Conservation (phyloP, 2,113 vertebrate species). For the Thinocorus orbignyianus region DNA sequence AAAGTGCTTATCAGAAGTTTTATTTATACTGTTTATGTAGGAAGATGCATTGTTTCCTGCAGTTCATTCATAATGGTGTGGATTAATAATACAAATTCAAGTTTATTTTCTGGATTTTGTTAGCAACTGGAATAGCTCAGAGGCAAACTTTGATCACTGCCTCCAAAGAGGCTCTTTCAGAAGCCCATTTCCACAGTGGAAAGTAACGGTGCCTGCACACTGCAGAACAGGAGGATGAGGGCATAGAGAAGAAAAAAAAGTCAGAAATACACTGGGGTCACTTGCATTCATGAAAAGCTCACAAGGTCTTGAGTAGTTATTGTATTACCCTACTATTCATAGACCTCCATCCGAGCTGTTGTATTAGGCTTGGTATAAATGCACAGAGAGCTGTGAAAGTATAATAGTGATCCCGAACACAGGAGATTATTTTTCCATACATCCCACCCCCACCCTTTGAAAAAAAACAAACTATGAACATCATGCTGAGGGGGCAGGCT, state of each 20-base stretch:
- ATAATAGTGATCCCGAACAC: neutral
- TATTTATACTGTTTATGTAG: slow-evolving; percentile 25
- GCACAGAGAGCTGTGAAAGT: neutral
- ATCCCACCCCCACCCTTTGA: neutral
- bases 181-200: neutral
- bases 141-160: neutral
- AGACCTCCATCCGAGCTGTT: neutral
- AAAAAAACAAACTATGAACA: neutral
- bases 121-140: neutral
- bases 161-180: neutral
- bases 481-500: too few species aligned
- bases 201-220: neutral
- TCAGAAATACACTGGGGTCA: neutral
- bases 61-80: neutral
- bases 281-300: neutral
- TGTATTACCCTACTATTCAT: neutral
- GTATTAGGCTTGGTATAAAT: neutral
- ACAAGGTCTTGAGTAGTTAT: neutral
- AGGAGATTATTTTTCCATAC: neutral
- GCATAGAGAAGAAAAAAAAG: neutral
- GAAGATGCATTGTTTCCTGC: slow-evolving; percentile 29
- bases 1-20: slow-evolving; percentile 32
- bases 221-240: neutral
- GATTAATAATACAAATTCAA: neutral
- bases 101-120: neutral